Percentiles rank a stretch among this genome's conserved stretches.
These are phyloP conservation scores for Paracyclopina nana DNA, from an alignment of 1,140 invertebrate species.

Conservation along the genomic window DNA sequence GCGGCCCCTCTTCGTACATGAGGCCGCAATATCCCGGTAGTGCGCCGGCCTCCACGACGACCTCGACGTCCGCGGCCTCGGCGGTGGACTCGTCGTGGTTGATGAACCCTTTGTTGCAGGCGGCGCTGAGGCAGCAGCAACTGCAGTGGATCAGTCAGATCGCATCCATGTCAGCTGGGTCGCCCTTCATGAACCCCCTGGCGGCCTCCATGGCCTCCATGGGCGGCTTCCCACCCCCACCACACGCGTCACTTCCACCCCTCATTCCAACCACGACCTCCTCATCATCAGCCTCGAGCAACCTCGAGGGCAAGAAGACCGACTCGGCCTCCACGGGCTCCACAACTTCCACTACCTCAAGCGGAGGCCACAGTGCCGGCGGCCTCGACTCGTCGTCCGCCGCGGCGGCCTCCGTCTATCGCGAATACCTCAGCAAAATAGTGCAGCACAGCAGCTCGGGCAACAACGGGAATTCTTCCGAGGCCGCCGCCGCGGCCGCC, in stretches of 20 bases:
- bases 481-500: neutral
- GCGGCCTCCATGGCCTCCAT: neutral
- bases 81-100: neutral
- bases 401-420: neutral
- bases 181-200: neutral
- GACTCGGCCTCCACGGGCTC: too few species aligned
- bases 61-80: neutral
- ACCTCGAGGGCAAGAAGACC: too few species aligned
- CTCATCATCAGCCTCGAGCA: neutral
- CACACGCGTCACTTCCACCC: neutral
- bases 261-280: neutral
- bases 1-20: too few species aligned
- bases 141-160: constrained; percentile 2
- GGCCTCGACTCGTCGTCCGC: too few species aligned
- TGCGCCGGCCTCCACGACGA: neutral
- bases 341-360: constrained; percentile 3
- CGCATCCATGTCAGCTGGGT: neutral
- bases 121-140: constrained; percentile 1
- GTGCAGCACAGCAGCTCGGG: too few species aligned
- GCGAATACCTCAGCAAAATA: constrained; percentile 4
- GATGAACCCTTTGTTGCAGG: neutral
- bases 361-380: neutral
- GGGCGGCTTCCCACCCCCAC: neutral
- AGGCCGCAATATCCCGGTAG: neutral
- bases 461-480: neutral